Percentiles rank a stretch among this genome's conserved stretches.
These are phyloP conservation scores for Tetragonula carbonaria DNA, from an alignment of 2,888 invertebrate species.

Conservation along the genomic window DNA sequence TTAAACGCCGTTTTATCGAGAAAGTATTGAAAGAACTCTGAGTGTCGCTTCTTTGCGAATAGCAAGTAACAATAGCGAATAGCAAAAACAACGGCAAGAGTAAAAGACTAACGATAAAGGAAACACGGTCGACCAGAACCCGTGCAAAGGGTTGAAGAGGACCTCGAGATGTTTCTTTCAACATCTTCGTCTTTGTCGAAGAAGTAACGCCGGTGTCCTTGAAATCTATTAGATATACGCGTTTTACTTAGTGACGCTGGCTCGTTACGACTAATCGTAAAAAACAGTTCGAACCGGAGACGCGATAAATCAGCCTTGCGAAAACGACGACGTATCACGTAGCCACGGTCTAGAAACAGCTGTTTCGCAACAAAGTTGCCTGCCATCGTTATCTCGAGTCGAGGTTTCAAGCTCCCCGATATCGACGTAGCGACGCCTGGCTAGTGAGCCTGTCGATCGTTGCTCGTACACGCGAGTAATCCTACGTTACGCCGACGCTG, in stretches of 20 bases:
- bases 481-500: conserved; percentile 44
- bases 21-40: too few relatives aligned
- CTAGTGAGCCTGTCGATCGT: neutral
- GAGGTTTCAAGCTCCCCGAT: neutral
- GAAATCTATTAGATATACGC: neutral
- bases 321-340: conserved; percentile 35
- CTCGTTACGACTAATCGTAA: neutral
- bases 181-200: neutral
- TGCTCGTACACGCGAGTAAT: conserved; percentile 27
- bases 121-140: too few relatives aligned
- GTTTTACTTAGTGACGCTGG: neutral
- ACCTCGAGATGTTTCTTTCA: neutral
- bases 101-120: too few relatives aligned
- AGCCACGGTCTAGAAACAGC: conserved; percentile 8
- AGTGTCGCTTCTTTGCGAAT: too few relatives aligned
- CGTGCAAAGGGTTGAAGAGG: too few relatives aligned
- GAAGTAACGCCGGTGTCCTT: conserved; percentile 7
- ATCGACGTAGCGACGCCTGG: conserved; percentile 15
- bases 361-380: conserved; percentile 41
- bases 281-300: neutral
- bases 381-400: conserved; percentile 35
- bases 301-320: conserved; percentile 40
- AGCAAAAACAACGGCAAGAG: too few relatives aligned
- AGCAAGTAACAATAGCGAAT: too few relatives aligned
- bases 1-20: too few relatives aligned